phyloP scores from a whole-genome alignment of 2,113 vertebrate species.

The Phasianus colchicus region DNA sequence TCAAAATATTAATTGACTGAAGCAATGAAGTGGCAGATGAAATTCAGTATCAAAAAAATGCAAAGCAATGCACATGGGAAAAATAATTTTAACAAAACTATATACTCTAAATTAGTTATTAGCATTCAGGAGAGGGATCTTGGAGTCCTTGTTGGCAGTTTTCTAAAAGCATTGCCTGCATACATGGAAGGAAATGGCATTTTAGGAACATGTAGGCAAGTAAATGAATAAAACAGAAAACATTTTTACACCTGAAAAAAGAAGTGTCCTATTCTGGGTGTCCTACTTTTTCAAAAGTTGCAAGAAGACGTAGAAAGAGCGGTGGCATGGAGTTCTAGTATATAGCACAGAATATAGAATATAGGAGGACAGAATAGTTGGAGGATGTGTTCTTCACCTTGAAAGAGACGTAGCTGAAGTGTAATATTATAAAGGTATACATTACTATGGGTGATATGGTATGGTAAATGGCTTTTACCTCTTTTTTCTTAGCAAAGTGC shows the following conservation, averaged over 20 bases:
- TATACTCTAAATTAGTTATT: conserved; percentile 25
- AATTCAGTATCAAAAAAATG: not conserved
- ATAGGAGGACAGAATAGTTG: not conserved
- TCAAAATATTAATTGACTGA: conserved; percentile 4
- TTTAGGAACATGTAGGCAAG: not conserved
- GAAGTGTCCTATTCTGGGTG: not conserved
- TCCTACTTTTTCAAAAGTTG: not conserved
- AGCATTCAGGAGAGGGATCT: not conserved
- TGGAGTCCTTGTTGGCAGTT: not conserved
- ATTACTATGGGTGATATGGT: not conserved
- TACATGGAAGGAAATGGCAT: not conserved
- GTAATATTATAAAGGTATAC: not conserved
- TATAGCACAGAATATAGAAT: not conserved
- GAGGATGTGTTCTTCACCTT: not conserved
- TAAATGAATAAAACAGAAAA: not conserved
- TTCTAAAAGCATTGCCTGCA: not conserved
- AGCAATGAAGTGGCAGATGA: conserved; percentile 8
- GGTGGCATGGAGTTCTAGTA: not conserved
- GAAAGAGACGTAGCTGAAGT: not conserved
- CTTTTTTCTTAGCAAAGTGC: not conserved
- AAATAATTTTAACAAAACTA: conserved; percentile 29
- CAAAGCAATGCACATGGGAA: not conserved
- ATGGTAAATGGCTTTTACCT: not conserved
- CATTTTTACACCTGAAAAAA: not conserved
- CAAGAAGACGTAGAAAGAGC: not conserved